Conservation (phyloP, 1,140 invertebrate species). For the Drosophila cardini region DNA sequence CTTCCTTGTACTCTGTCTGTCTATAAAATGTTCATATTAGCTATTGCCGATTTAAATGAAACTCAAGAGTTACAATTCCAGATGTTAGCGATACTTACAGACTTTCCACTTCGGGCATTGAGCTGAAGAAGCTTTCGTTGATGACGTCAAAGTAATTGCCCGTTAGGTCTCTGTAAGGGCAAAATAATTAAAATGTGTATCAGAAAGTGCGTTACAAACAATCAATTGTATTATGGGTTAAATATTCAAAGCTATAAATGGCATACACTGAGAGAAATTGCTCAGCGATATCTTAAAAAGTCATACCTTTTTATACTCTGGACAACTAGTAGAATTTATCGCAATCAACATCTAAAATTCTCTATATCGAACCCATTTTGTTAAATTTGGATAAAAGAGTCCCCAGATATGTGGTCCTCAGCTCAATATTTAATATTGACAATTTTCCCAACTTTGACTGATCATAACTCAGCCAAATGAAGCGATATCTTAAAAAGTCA, state of each 20-base stretch:
- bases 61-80: background rate
- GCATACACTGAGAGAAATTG: background rate
- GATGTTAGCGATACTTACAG: slow-evolving; percentile 63
- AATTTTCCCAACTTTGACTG: too few relatives aligned
- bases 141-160: slow-evolving; percentile 75
- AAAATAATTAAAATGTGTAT: slow-evolving; percentile 20
- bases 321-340: too few relatives aligned
- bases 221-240: slow-evolving; percentile 5
- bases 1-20: background rate
- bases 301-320: too few relatives aligned
- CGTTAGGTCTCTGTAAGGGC: slow-evolving; percentile 69
- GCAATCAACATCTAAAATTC: too few relatives aligned
- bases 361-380: too few relatives aligned
- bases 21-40: slow-evolving; percentile 9
- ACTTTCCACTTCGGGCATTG: slow-evolving; percentile 70
- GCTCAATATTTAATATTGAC: too few relatives aligned
- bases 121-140: slow-evolving; percentile 59
- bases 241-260: background rate
- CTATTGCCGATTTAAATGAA: slow-evolving; percentile 67
- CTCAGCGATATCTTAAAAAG: too few relatives aligned
- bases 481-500: too few relatives aligned
- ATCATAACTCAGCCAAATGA: too few relatives aligned
- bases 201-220: slow-evolving; percentile 1
- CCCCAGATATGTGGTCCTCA: too few relatives aligned
- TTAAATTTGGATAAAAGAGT: too few relatives aligned